Percentiles rank a stretch among this genome's conserved stretches.
These are phyloP conservation scores for Gobio occitaniae DNA, from an alignment of 2,797 vertebrate genomes.

Conservation along the genomic window DNA sequence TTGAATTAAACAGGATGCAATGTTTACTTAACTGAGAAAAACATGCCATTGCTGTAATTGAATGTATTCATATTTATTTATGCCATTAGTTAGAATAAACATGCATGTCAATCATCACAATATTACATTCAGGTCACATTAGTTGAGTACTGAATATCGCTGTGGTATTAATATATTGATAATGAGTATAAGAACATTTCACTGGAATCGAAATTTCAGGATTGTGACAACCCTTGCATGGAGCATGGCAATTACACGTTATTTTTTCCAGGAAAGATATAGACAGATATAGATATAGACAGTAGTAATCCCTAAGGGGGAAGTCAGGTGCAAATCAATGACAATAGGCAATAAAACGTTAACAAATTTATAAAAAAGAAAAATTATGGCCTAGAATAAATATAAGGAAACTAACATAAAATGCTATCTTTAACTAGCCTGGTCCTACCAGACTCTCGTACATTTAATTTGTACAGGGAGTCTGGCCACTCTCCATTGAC, in stretches of 20 bases:
- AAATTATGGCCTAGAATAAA: not conserved
- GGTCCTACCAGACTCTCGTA: too few relatives aligned
- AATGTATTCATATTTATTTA: not conserved
- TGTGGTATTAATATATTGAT: not conserved
- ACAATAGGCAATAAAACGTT: not conserved
- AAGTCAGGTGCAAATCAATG: not conserved
- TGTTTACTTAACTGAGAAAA: not conserved
- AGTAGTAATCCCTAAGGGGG: not conserved
- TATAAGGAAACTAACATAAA: not conserved
- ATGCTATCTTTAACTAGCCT: not conserved
- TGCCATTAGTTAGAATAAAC: not conserved
- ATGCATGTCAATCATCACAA: not conserved
- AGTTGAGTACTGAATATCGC: not conserved
- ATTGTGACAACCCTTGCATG: not conserved
- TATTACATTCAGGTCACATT: not conserved
- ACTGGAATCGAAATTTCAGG: not conserved
- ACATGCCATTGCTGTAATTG: not conserved
- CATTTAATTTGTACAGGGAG: too few relatives aligned
- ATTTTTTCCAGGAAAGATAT: constrained; percentile 6
- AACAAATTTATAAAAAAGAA: not conserved
- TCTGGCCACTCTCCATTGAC: too few relatives aligned
- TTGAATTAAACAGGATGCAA: not conserved
- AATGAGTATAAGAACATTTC: not conserved
- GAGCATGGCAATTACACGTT: constrained; percentile 5
- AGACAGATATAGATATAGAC: not conserved